Conservation (phyloP, 2,888 invertebrate genomes). For the Parnassius apollo region DNA sequence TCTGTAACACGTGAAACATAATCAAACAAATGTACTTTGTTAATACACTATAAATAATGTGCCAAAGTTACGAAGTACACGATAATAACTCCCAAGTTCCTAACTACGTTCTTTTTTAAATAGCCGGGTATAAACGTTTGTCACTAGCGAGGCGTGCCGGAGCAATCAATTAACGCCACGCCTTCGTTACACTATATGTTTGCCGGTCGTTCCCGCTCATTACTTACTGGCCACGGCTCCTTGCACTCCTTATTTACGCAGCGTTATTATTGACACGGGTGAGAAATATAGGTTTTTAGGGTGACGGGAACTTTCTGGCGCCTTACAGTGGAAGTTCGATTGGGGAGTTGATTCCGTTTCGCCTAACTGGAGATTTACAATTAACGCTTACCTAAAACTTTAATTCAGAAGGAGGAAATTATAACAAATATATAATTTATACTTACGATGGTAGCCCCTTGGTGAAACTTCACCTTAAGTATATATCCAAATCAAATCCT, state of each 20-base stretch:
- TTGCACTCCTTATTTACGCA: slow-evolving; percentile 42
- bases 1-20: not conserved
- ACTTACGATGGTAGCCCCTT: too few relatives aligned
- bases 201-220: slow-evolving; percentile 64
- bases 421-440: too few relatives aligned
- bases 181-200: slow-evolving; percentile 71
- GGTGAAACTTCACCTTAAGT: too few relatives aligned
- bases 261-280: slow-evolving; percentile 38
- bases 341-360: slow-evolving; percentile 6
- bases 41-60: slow-evolving; percentile 1
- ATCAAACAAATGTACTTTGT: not conserved
- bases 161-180: slow-evolving; percentile 71
- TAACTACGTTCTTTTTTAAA: slow-evolving; percentile 13
- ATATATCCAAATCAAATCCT: too few relatives aligned
- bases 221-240: slow-evolving; percentile 66
- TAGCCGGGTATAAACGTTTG: slow-evolving; percentile 28
- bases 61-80: slow-evolving; percentile 1
- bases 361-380: not conserved
- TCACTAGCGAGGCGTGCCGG: slow-evolving; percentile 49
- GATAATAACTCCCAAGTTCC: slow-evolving; percentile 9
- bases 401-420: too few relatives aligned
- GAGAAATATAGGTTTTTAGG: slow-evolving; percentile 35
- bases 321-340: slow-evolving; percentile 15
- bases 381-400: not conserved
- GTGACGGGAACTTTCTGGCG: slow-evolving; percentile 23